A percentile compares a stretch with the other conserved stretches of the same genome.
Conservation (phyloP, 2,888 invertebrate genomes). For the Conus canariensis region DNA sequence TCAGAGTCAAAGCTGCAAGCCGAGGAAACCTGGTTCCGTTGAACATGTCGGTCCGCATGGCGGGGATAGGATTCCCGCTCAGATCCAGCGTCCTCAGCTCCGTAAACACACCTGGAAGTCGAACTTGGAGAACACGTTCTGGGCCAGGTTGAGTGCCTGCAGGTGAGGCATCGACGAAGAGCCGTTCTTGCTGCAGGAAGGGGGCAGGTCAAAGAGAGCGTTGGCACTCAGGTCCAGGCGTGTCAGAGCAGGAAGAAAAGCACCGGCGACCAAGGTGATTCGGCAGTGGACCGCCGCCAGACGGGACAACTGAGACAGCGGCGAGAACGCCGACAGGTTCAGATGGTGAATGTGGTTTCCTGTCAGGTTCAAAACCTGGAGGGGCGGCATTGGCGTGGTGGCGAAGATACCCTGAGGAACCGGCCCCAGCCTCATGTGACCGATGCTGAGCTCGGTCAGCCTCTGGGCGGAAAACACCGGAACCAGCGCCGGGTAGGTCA, state of each 20-base stretch:
- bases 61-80: constrained; percentile 25
- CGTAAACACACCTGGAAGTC: constrained; percentile 32
- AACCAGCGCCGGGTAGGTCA: background rate
- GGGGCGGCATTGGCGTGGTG: background rate
- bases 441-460: constrained; percentile 12
- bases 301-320: constrained; percentile 25
- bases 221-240: constrained; percentile 39
- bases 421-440: background rate
- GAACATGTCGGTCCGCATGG: background rate
- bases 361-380: constrained; percentile 27
- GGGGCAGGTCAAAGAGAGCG: constrained; percentile 33
- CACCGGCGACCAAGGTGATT: background rate
- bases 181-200: constrained; percentile 2
- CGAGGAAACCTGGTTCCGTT: constrained; percentile 2
- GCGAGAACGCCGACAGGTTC: constrained; percentile 28
- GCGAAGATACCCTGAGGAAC: constrained; percentile 33
- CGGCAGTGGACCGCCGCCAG: constrained; percentile 26
- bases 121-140: constrained; percentile 13
- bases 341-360: constrained; percentile 29
- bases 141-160: background rate
- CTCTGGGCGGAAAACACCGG: constrained; percentile 23
- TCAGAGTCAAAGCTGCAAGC: constrained; percentile 17
- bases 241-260: background rate
- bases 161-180: constrained; percentile 23
- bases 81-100: background rate